A percentile compares a stretch with the other conserved stretches of the same genome.
phyloP scores from a whole-genome alignment of 2,888 invertebrate genomes.

The Drosophila robusta region DNA sequence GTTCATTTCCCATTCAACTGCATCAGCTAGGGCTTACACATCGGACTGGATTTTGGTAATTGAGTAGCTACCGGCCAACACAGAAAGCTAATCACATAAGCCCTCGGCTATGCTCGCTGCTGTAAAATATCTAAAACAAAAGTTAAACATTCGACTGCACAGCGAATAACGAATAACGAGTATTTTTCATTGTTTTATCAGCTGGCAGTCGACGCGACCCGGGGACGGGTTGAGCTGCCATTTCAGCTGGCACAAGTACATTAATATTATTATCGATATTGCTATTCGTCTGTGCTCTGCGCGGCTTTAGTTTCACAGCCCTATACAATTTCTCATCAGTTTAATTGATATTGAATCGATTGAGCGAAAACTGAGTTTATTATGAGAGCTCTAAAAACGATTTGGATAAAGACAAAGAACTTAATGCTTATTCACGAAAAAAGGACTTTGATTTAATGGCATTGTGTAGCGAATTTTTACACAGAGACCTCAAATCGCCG shows the following conservation, averaged over 20 bases:
- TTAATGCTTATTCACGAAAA: background rate
- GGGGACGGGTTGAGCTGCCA: background rate
- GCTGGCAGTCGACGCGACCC: background rate
- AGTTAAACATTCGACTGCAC: slow-evolving; percentile 24
- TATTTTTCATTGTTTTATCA: slow-evolving; percentile 17
- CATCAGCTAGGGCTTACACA: slow-evolving; percentile 38
- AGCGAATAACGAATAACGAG: slow-evolving; percentile 3
- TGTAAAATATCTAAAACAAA: slow-evolving; percentile 35
- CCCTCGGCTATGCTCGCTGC: slow-evolving; percentile 22
- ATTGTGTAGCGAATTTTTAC: background rate
- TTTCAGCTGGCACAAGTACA: background rate
- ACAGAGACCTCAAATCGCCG: no score
- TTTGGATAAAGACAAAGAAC: background rate
- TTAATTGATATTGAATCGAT: slow-evolving; percentile 47
- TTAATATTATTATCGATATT: slow-evolving; percentile 9
- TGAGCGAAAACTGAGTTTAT: background rate
- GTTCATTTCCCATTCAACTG: slow-evolving; percentile 29
- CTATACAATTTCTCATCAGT: slow-evolving; percentile 44
- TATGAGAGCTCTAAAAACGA: background rate
- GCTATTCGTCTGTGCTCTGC: slow-evolving; percentile 4
- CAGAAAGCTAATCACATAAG: slow-evolving; percentile 52
- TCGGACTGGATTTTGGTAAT: slow-evolving; percentile 38
- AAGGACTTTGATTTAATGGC: background rate
- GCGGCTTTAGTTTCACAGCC: slow-evolving; percentile 7
- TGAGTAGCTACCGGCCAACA: slow-evolving; percentile 24